Conservation (phyloP, 2,888 invertebrate species). For the Ectropis crepuscularia region DNA sequence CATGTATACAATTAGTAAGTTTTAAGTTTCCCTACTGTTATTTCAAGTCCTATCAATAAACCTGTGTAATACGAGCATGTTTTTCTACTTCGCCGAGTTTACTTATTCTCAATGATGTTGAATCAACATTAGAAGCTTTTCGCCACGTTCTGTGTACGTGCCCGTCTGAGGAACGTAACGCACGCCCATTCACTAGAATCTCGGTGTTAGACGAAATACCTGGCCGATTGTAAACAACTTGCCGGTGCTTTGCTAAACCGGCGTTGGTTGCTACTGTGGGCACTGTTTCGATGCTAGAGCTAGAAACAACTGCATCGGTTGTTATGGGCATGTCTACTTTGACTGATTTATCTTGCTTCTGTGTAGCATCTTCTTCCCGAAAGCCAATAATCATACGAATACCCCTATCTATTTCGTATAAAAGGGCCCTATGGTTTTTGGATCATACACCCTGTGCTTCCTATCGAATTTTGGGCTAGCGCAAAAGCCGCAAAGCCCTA, state of each 20-base stretch:
- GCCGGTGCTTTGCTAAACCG: background rate
- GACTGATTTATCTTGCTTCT: no score
- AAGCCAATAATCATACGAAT: no score
- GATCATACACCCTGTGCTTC: no score
- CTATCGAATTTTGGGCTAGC: no score
- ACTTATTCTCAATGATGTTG: background rate
- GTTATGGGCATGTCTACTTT: no score
- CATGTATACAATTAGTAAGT: no score
- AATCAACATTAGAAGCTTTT: constrained; percentile 12
- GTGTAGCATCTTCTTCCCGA: no score
- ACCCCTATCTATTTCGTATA: no score
- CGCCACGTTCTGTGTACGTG: constrained; percentile 17
- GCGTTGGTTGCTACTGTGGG: no score
- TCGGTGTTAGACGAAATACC: constrained; percentile 21
- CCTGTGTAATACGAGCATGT: background rate
- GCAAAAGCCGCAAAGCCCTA: no score
- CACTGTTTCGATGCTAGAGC: background rate
- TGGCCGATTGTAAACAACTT: constrained; percentile 20
- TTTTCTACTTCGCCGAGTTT: background rate
- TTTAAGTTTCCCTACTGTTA: no score
- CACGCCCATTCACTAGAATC: constrained; percentile 27
- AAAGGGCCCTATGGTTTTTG: no score
- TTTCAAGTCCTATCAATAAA: background rate
- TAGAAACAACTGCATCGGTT: background rate
- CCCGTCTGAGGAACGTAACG: constrained; percentile 1